Evolutionary conservation across 2,797 vertebrate genomes (phyloP).

Genomic region (Phataginus tricuspis): DNA sequence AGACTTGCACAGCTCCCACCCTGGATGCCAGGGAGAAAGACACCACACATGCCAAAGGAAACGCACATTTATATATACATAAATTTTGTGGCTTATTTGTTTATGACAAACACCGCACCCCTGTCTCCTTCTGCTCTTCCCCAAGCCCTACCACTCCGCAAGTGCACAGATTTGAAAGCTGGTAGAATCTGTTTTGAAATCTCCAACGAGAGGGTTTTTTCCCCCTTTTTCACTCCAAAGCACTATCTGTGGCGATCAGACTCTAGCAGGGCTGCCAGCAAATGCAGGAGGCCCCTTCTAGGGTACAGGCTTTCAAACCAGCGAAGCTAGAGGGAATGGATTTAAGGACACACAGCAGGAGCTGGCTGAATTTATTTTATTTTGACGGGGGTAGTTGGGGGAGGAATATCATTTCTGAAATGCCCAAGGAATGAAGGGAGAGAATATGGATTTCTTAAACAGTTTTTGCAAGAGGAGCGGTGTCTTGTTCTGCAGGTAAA

Average conservation of each 20-base stretch:
- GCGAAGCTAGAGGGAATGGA: constrained; percentile 84
- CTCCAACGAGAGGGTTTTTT: constrained; percentile 75
- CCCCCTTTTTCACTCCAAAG: constrained; percentile 80
- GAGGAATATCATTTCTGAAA: constrained; percentile 73
- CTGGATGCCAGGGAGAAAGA: constrained; percentile 61
- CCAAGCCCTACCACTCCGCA: constrained; percentile 52
- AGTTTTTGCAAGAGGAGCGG: constrained; percentile 51
- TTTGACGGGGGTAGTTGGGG: constrained; percentile 68
- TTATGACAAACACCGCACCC: constrained; percentile 64
- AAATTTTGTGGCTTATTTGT: constrained; percentile 68
- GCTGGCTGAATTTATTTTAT: constrained; percentile 80
- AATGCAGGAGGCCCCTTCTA: constrained; percentile 89
- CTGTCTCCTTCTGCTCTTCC: constrained; percentile 52
- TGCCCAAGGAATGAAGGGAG: constrained; percentile 70
- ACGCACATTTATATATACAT: constrained; percentile 55
- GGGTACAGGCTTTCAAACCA: constrained; percentile 88
- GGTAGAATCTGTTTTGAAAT: constrained; percentile 76
- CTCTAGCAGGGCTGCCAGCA: constrained; percentile 86
- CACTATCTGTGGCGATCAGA: constrained; percentile 89
- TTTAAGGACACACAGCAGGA: constrained; percentile 85
- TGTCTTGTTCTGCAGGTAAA: constrained; percentile 77
- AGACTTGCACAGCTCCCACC: constrained; percentile 68
- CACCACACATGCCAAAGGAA: not conserved
- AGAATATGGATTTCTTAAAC: constrained; percentile 70
- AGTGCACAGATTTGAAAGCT: constrained; percentile 54